Evolutionary conservation across 2,113 vertebrate genomes (phyloP).

Genomic region (Ondatra zibethicus): DNA sequence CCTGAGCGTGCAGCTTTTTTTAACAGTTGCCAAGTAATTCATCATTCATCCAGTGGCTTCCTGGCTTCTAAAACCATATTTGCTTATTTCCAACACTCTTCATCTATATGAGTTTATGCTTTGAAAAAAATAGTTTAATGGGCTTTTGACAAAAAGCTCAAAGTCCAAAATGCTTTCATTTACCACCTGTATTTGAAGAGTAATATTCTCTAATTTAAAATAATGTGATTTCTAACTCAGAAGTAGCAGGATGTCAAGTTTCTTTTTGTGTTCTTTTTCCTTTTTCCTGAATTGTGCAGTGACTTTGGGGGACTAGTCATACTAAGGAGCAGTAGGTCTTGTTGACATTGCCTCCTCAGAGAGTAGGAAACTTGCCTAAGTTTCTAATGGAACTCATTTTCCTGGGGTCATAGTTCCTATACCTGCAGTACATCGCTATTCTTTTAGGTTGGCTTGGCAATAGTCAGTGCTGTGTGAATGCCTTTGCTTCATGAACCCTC

Average conservation of each 20-base stretch:
- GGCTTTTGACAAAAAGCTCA: background rate
- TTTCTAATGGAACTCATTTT: background rate
- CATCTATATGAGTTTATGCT: conserved; percentile 2
- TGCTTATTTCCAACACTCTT: background rate
- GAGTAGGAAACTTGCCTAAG: background rate
- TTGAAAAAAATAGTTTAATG: background rate
- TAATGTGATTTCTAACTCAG: background rate
- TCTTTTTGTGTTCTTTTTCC: background rate
- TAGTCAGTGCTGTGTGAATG: background rate
- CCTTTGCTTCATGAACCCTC: background rate
- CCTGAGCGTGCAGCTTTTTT: background rate
- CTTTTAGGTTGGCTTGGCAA: background rate
- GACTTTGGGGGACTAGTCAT: background rate
- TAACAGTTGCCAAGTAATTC: conserved; percentile 35
- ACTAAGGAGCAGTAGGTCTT: background rate
- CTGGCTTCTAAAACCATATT: background rate
- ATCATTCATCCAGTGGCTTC: conserved; percentile 10
- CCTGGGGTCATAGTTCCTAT: background rate
- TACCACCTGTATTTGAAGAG: background rate
- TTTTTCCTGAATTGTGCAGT: background rate
- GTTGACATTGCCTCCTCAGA: background rate
- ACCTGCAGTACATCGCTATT: background rate
- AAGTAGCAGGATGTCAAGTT: background rate
- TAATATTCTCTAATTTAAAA: conserved; percentile 19
- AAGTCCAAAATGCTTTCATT: background rate